phyloP scores from a whole-genome alignment of 2,888 invertebrate genomes.

The Melitaea athalia region DNA sequence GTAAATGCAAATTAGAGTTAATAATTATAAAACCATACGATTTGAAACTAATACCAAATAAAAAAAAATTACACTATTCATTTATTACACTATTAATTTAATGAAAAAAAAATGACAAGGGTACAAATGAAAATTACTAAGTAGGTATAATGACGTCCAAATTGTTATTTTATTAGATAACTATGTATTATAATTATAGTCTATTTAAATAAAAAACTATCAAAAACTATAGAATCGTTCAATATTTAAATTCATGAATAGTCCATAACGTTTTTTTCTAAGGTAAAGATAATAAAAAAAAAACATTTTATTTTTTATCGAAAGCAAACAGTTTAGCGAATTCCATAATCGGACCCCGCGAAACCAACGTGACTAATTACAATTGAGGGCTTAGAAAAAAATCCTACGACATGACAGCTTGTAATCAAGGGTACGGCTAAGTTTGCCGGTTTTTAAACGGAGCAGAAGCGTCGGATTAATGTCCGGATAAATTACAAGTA shows the following conservation, averaged over 20 bases:
- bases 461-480: slow-evolving; percentile 72
- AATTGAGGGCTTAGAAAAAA: slow-evolving; percentile 76
- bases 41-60: not conserved
- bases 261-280: not conserved
- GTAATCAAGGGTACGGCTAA: slow-evolving; percentile 80
- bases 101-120: not conserved
- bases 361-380: slow-evolving; percentile 76
- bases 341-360: slow-evolving; percentile 39
- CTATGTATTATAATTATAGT: too few relatives aligned
- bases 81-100: too few relatives aligned
- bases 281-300: not conserved
- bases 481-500: slow-evolving; percentile 74
- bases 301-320: not conserved
- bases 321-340: not conserved
- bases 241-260: not conserved
- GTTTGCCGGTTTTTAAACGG: slow-evolving; percentile 59
- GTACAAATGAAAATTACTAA: too few relatives aligned
- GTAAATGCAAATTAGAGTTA: not conserved
- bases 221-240: too few relatives aligned
- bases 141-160: too few relatives aligned
- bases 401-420: slow-evolving; percentile 80
- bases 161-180: too few relatives aligned
- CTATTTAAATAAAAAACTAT: too few relatives aligned
- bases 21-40: not conserved
- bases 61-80: not conserved